These are phyloP conservation scores for Serilophus lunatus DNA, from an alignment of 2,113 vertebrate species.

Conservation along the genomic window DNA sequence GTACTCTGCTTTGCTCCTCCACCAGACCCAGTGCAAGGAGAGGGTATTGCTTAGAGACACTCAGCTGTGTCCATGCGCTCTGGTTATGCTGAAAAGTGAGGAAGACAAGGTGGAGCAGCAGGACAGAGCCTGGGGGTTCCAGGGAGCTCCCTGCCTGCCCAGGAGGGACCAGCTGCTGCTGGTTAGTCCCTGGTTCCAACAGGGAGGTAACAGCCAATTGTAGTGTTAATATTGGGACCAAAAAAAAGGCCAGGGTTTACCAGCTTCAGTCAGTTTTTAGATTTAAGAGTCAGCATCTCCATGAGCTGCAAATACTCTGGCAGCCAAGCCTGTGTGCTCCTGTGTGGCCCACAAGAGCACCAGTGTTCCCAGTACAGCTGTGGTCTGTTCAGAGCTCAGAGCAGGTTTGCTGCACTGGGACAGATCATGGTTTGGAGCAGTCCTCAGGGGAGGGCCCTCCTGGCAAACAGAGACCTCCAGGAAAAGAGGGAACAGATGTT, in stretches of 20 bases:
- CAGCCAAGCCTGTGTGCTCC: background rate
- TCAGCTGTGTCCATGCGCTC: background rate
- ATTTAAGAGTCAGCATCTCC: background rate
- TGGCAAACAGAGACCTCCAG: background rate
- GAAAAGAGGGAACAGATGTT: background rate
- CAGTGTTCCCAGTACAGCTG: background rate
- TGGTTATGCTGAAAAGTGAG: background rate
- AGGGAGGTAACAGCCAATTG: background rate
- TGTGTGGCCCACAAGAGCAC: background rate
- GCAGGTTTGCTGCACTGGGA: background rate
- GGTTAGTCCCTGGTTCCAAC: background rate
- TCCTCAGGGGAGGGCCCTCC: background rate
- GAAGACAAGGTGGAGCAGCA: slow-evolving; percentile 19
- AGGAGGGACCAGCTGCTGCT: background rate
- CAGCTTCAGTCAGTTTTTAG: background rate
- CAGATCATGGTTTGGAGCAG: background rate
- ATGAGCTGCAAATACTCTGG: background rate
- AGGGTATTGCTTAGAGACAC: slow-evolving; percentile 34
- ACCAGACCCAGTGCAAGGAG: background rate
- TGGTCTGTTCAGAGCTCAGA: background rate
- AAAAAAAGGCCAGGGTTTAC: background rate
- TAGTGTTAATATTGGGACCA: background rate
- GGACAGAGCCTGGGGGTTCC: background rate
- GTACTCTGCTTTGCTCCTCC: background rate
- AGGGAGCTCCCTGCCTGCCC: background rate